phyloP scores from a whole-genome alignment of 64 coral and sea anemone genomes.

The Dendronephthya gigantea region DNA sequence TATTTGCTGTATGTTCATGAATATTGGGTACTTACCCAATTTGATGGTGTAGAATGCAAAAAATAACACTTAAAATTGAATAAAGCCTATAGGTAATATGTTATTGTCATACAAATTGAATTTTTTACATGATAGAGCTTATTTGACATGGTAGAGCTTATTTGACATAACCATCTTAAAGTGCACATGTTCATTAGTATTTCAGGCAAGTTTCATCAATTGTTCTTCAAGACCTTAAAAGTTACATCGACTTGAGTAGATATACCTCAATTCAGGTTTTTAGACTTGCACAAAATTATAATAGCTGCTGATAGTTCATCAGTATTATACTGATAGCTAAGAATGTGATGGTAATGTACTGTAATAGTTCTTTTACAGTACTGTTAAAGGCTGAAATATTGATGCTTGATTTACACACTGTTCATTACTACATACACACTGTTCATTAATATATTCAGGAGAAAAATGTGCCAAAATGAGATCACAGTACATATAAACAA shows the following conservation, averaged over 20 bases:
- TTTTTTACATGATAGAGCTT: background rate
- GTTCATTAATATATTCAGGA: no score
- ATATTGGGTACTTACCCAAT: background rate
- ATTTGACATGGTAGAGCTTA: background rate
- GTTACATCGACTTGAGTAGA: background rate
- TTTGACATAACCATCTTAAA: background rate
- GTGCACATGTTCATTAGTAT: conserved; percentile 1
- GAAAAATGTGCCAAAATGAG: no score
- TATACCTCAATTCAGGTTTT: background rate
- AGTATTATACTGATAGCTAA: background rate
- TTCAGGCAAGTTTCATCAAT: background rate
- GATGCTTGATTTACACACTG: background rate
- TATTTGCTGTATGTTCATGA: background rate
- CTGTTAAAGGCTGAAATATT: background rate
- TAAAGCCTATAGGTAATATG: no score
- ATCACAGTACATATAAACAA: no score
- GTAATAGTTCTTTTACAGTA: background rate
- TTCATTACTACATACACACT: no score
- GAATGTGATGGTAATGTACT: background rate
- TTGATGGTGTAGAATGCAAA: conserved; percentile 1
- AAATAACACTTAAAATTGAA: background rate
- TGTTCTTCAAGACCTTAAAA: background rate
- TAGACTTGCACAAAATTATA: background rate
- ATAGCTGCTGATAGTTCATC: background rate
- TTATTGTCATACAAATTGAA: background rate